Base-by-base conservation (phyloP, 2,113 vertebrate species). In the Ovibos moschatus region DNA sequence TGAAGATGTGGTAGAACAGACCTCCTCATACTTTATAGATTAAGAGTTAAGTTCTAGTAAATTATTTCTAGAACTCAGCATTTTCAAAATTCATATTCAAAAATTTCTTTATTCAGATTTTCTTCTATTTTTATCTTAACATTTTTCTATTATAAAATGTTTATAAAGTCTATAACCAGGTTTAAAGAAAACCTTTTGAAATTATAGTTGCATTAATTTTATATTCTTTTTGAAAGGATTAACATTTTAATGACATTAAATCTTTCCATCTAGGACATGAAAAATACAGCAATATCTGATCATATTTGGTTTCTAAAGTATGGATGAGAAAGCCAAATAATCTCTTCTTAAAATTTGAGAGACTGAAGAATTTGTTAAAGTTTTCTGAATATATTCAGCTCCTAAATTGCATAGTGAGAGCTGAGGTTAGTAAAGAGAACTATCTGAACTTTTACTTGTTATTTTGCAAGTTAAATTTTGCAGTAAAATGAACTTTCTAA, bases 81-180 rank as follows among this genome's bases (percentile, higher is more conserved):
- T 79, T 84, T 94, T 82, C 6, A 83, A 60, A 88, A 45, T 92
- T 82, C 30, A 58, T 82, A 51, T 55, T 76, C 43, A 81, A 64
- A 6, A 81, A 53, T 93, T 71, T 33, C 30, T 90, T 88, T 91
- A 50, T 47, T 94, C n/a, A 91, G 57, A 40, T 57, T 83, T 95
- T 95, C 45, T 92, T 84, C 47, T 84, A 51, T 51, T 81, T 74
- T 62, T 62, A 60, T 62, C 28, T 14, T 91, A 62, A 47, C 40
- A 74, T 85, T 88, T 62, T 90, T 53, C 14, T 89, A 87, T 91
- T 74, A 50, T 88, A 51, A 96, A 96, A 88, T 96, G 71, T 60
- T n/a, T 96, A 84, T 91, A 40, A 71, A 36, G 2, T 47, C 43
- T 36, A 62, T 10, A 19, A 92, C 6, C 43, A 67, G 28, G 28